Base-by-base conservation (phyloP, 2,888 invertebrate species). In the Sabatieria punctata region DNA sequence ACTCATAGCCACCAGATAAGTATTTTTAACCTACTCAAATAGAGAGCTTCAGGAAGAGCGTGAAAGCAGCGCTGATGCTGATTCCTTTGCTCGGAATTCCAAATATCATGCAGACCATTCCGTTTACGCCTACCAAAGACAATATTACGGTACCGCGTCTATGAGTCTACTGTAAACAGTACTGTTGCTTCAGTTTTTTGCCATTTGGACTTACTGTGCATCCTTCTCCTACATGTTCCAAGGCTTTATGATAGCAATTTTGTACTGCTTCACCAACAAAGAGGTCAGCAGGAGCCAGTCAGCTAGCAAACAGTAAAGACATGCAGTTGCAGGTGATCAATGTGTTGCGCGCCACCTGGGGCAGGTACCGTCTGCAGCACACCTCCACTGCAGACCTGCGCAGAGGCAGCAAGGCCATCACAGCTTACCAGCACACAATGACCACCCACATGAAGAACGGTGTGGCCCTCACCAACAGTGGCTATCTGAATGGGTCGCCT, bases 251-350 rank as follows among this genome's bases (percentile, higher is more conserved):
- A 68, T 72, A 36, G 63, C 71, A 15, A 57, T 71, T 33, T 60
- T 72, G 26, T 72, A 72, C 56, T 72, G 72, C 51, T 72, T 72
- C 57, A 62, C 70, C 4, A 72, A 72, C 51, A 65, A 65, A 49
- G 71, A 70, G 62, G 70, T 71, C n/a, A n/a, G n/a, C n/a, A n/a
- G n/a, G n/a, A n/a, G n/a, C n/a, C n/a, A n/a, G n/a, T n/a, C n/a
- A n/a, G n/a, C n/a, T n/a, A n/a, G 11, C 15, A 30, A 22, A 37
- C 37, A 15, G 37, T 8, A 37, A 37, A 8, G 18, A n/a, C 18
- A 18, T 6, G 13, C 37, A 6, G n/a, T 47, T 56, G 41, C 41
- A 60, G 60, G 61, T 61, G 38, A 57, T 55, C 41, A 50, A 56
- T 11, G 63, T 58, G 35, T 46, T 63, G 22, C 58, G 58, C 46